These are phyloP conservation scores for Saccostrea cuccullata DNA, from an alignment of 1,140 invertebrate species.

Conservation along the genomic window DNA sequence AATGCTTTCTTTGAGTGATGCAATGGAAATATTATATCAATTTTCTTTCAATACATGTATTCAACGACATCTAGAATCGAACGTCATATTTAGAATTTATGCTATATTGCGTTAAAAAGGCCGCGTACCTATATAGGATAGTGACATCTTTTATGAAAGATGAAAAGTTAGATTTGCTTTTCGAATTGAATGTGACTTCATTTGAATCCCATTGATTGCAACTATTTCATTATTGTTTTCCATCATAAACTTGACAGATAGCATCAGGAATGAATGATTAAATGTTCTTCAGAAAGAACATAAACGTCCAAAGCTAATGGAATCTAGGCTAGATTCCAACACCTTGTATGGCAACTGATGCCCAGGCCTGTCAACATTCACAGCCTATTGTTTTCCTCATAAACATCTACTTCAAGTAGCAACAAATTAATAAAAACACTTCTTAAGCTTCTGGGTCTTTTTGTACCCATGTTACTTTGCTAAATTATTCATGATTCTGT, in stretches of 20 bases:
- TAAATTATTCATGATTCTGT: neutral
- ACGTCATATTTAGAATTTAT: too few relatives aligned
- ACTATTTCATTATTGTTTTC: neutral
- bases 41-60: too few relatives aligned
- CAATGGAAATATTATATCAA: too few relatives aligned
- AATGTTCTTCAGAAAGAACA: conserved; percentile 3
- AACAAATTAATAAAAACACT: neutral
- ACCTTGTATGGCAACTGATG: neutral
- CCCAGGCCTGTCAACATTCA: neutral
- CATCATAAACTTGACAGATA: neutral
- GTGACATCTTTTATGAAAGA: neutral
- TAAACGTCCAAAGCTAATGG: neutral
- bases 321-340: neutral
- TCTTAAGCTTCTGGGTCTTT: neutral
- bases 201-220: neutral
- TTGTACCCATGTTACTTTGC: neutral
- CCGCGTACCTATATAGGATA: too few relatives aligned
- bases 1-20: too few relatives aligned
- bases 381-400: neutral
- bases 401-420: neutral
- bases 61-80: too few relatives aligned
- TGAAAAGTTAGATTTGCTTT: neutral
- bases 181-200: neutral
- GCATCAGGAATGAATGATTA: neutral
- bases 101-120: too few relatives aligned